Percentiles rank a stretch among this genome's conserved stretches.
phyloP scores from a whole-genome alignment of 35 echinoderm and acorn worm genomes.

The Nesometra sesokonis region DNA sequence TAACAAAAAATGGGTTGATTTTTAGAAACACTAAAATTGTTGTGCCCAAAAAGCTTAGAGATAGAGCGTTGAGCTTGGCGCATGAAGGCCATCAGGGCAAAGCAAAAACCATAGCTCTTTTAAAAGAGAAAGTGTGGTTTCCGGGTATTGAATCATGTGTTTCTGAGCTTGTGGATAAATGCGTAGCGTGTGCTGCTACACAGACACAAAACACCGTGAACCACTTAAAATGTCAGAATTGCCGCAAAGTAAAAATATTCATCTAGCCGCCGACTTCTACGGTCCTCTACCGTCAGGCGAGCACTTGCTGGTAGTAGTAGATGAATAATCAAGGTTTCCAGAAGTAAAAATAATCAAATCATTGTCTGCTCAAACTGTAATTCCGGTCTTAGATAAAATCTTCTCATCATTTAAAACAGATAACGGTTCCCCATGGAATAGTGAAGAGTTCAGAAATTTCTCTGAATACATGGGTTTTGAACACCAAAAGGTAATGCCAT shows the following conservation, averaged over 20 bases:
- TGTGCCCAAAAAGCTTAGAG: not conserved
- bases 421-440: not conserved
- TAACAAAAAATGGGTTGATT: not conserved
- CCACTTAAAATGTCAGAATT: slow-evolving; percentile 26
- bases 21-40: no score
- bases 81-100: not conserved
- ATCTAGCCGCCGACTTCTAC: slow-evolving; percentile 30
- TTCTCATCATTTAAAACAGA: not conserved
- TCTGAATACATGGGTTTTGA: not conserved
- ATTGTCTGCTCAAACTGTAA: slow-evolving; percentile 10
- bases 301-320: slow-evolving; percentile 27
- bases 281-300: slow-evolving; percentile 41
- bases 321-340: slow-evolving; percentile 47
- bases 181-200: not conserved
- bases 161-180: not conserved
- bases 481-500: slow-evolving; percentile 1
- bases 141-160: not conserved
- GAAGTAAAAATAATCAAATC: slow-evolving; percentile 47
- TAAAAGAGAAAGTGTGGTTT: not conserved
- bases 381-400: slow-evolving; percentile 20
- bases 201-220: slow-evolving; percentile 1
- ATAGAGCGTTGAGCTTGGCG: not conserved
- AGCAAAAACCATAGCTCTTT: not conserved
- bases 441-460: not conserved
- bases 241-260: slow-evolving; percentile 10